A percentile compares a stretch with the other conserved stretches of the same genome.
These are phyloP conservation scores for Trogon surrucura DNA, from an alignment of 2,113 vertebrate species.

Conservation along the genomic window DNA sequence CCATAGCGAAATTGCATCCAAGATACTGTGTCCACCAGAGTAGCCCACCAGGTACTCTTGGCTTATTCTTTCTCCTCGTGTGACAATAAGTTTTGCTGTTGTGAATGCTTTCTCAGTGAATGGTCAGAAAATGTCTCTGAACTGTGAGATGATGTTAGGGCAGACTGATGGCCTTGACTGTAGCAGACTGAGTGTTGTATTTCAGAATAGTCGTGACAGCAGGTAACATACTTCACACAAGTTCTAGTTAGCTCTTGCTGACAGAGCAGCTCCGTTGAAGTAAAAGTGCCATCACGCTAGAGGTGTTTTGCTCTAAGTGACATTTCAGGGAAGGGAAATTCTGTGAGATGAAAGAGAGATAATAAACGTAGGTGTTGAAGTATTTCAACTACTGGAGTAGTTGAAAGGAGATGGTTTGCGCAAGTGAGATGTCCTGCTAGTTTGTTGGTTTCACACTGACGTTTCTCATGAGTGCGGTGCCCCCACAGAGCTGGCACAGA, in stretches of 20 bases:
- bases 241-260: background rate
- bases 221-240: background rate
- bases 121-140: background rate
- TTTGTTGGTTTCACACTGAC: background rate
- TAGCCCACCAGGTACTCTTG: background rate
- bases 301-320: background rate
- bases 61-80: background rate
- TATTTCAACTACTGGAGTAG: background rate
- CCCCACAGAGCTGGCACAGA: background rate
- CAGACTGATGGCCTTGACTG: background rate
- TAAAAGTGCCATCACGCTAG: background rate
- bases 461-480: background rate
- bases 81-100: background rate
- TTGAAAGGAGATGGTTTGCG: background rate
- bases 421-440: background rate
- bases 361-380: background rate
- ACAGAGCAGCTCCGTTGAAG: background rate
- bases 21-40: rapidly evolving
- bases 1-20: background rate
- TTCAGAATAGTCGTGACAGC: background rate
- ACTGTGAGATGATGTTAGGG: background rate
- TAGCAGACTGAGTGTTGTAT: background rate
- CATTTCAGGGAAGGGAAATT: background rate
- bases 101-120: background rate
- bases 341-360: background rate